Base-by-base conservation (phyloP, 92 coral and sea anemone genomes). In the Parazoanthus darwini region DNA sequence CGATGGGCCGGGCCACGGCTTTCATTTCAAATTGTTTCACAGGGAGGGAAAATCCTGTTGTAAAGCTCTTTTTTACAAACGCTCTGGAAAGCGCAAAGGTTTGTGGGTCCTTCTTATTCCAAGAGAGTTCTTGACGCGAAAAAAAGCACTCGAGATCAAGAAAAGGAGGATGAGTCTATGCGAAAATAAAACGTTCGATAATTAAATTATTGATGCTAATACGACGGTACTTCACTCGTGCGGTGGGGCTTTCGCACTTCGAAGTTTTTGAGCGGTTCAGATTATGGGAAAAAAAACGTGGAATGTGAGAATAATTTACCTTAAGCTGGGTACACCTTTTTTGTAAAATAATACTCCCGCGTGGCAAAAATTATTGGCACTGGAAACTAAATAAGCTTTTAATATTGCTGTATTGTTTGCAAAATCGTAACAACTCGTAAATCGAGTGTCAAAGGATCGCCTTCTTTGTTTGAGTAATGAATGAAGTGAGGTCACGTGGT, bases 121-220 rank as follows among this genome's bases (percentile, higher is more conserved):
- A 20, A 38, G 35, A 68, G 35, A 38, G 13, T 29, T 77, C 20
- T 67, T 63, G 33, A 35, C 58, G 11, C 74, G 26, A n/a, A 44
- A 26, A 26, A 70, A 14, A 26, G 20, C 22, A 83, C 74, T 46
- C 65, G 23, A 29, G 33, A 54, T 15, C 39, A 5, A 70, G 37
- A 65, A 59, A 58, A 16, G 20, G 38, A n/a, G 29, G 37, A 82
- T 18, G 72, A 82, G 13, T 71, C 44, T 71, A 3, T 35, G 71
- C 6, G 43, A 43, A 48, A 70, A 71, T 84, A 46, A 71, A 50
- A 43, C 18, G 63, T 22, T 84, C 25, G 78, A 65, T 84, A 84
- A 70, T 84, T 84, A 84, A 84, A 84, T 84, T 70, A 84, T 84
- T 84, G 78, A 84, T 84, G 71, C 63, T 70, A 70, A 84, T 71